Base-by-base conservation (phyloP, 2,888 invertebrate species). In the Calameuta filiformis region DNA sequence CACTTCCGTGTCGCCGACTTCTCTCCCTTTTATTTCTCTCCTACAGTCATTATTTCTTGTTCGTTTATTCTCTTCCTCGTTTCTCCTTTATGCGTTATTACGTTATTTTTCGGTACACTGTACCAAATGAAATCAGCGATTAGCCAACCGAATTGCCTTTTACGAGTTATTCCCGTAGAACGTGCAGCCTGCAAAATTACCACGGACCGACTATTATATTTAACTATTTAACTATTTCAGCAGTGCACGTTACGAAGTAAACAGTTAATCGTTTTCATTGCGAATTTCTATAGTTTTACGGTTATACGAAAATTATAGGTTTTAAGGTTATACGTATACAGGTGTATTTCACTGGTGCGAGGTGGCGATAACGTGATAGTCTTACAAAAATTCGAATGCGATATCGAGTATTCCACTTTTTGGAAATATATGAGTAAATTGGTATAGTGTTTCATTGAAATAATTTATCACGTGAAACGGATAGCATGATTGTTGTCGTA, bases 1-100 rank as follows among this genome's bases (percentile, higher is more conserved):
- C 68, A 76, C 78, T 79, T 78, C 81, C 76, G 76, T 79, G 68
- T 75, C 79, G 23, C 79, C 68, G 79, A 68, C 71, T 74, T 73
- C 40, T 75, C 37, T 76, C 77, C 68, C 75, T 79, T 68, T 68
- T 56, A 69, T 35, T 69, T 23, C 23, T 15, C 23, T 23, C 56
- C 56, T 23, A 23, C 23, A 56, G 56, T 23, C 23, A 56, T 56
- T 23, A 56, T 56, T 56, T 40, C 40, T 40, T 40, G 15, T 40
- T 23, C 40, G 9, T 40, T 40, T 40, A 40, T 40, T 56, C 56
- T 56, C 56, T 56, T 56, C 56, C 56, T 23, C 23, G 56, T 23
- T 56, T 23, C 23, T 23, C 56, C 56, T 56, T 56, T 9, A 9
- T 23, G 23, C 23, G 56, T 15, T 23, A 2, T 1, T 11, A 56